Evolutionary conservation across 2,888 invertebrate genomes (phyloP), one percentile per base, ranked within the genome.

Genomic region (Melanophora roralis): DNA sequence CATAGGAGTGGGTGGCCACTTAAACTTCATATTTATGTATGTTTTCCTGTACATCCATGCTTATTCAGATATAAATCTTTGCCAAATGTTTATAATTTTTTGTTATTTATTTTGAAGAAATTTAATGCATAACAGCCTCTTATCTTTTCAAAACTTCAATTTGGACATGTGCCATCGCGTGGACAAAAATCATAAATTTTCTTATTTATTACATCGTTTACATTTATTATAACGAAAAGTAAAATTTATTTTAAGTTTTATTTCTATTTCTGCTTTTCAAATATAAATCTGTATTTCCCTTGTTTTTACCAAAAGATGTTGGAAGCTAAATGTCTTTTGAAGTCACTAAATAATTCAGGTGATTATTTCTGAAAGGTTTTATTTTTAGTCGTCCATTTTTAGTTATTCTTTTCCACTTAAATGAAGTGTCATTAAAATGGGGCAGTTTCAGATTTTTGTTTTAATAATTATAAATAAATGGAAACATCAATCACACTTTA

Each of bases 81-180:
- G 74, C 59, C 74, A 67, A 74, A 40, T 23, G 53, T 59, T 53
- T 8, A 6, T 14, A 4, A 36, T 75, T 27, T 68, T 27, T 21
- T 2, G 45, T 27, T 55, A 23, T 59, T 57, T 62, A 68, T 76
- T 69, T 55, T 55, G 34, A 34, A n/a, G 55, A 6, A 36, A 38
- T 14, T 43, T n/a, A 21, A 40, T 59, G 19, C 21, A 47, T 27
- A 19, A 27, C 23, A 40, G 6, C 27, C 14, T 53, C 16, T 59
- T 53, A 8, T 5, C n/a, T 57, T 21, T 60, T 27, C 8, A 65
- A 60, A 79, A 79, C 65, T 79, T 79, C 74, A 79, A 71, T 75
- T 79, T 79, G 79, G 79, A 79, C 69, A 71, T 60, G 59, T 79
- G 79, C 79, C 79, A 79, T 67, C 32, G 53, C 49, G 40, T 49